Conservation (phyloP, 2,797 vertebrate species). For the Sardinella longiceps region DNA sequence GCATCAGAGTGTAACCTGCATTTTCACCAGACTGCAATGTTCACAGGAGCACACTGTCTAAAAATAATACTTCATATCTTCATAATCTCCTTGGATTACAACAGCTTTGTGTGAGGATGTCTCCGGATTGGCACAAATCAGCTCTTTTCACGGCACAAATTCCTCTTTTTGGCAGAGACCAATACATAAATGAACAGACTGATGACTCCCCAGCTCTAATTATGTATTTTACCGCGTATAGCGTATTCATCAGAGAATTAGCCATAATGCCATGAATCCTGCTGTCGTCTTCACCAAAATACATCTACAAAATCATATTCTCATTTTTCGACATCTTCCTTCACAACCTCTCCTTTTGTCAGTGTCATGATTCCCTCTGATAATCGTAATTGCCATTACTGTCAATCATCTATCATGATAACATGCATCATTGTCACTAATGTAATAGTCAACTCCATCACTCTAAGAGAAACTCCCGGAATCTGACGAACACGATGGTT, state of each 20-base stretch:
- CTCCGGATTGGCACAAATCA: neutral
- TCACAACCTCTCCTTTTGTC: neutral
- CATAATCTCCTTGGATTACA: slow-evolving; percentile 20
- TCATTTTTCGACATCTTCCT: neutral
- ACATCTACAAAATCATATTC: neutral
- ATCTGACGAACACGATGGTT: neutral
- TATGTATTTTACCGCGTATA: neutral
- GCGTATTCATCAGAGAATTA: neutral
- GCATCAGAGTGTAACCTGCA: neutral
- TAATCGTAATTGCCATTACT: neutral
- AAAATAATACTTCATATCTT: slow-evolving; percentile 7
- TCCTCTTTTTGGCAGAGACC: neutral
- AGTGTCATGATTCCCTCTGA: neutral
- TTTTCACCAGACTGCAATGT: neutral
- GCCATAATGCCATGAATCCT: neutral
- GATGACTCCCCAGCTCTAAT: neutral
- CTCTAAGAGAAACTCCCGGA: neutral
- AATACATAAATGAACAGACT: neutral
- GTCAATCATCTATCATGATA: neutral
- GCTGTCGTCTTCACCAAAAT: neutral
- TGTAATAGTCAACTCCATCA: neutral
- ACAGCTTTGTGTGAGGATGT: slow-evolving; percentile 1
- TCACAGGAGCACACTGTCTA: slow-evolving; percentile 15
- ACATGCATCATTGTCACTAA: neutral
- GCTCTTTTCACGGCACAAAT: neutral